phyloP scores from a whole-genome alignment of 2,888 invertebrate species.

The Alentia gelatinosa region DNA sequence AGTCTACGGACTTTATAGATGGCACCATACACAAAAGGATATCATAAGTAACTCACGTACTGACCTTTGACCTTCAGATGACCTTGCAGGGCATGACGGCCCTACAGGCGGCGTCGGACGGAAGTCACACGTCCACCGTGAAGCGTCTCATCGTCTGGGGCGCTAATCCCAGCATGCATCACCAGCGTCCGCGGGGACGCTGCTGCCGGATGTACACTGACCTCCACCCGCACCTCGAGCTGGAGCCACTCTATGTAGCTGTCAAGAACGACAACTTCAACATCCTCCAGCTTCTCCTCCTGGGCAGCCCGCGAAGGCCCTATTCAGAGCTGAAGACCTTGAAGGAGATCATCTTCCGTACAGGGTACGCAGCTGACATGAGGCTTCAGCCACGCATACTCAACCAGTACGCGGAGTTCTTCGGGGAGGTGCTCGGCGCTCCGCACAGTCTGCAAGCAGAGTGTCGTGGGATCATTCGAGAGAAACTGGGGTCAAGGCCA shows the following conservation, averaged over 20 bases:
- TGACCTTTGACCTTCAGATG: too few species aligned
- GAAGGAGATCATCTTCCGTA: slow-evolving; percentile 70
- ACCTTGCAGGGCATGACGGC: slow-evolving; percentile 74
- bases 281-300: slow-evolving; percentile 67
- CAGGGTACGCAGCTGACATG: slow-evolving; percentile 69
- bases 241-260: slow-evolving; percentile 77
- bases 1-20: too few species aligned
- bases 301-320: slow-evolving; percentile 72
- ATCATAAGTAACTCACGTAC: too few species aligned
- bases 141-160: slow-evolving; percentile 74
- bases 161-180: slow-evolving; percentile 74
- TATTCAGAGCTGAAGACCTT: slow-evolving; percentile 68
- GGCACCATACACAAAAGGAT: too few species aligned
- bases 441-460: slow-evolving; percentile 72
- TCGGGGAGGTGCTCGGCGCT: slow-evolving; percentile 65
- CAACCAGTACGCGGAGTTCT: slow-evolving; percentile 69
- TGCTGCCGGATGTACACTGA: slow-evolving; percentile 76
- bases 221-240: slow-evolving; percentile 77
- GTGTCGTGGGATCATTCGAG: slow-evolving; percentile 72
- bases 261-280: slow-evolving; percentile 74
- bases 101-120: slow-evolving; percentile 72
- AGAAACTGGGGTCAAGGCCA: slow-evolving; percentile 68
- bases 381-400: slow-evolving; percentile 68
- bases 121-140: slow-evolving; percentile 70
- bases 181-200: slow-evolving; percentile 67